phyloP scores from a whole-genome alignment of 2,888 invertebrate genomes.

The Agapetus fuscipes region DNA sequence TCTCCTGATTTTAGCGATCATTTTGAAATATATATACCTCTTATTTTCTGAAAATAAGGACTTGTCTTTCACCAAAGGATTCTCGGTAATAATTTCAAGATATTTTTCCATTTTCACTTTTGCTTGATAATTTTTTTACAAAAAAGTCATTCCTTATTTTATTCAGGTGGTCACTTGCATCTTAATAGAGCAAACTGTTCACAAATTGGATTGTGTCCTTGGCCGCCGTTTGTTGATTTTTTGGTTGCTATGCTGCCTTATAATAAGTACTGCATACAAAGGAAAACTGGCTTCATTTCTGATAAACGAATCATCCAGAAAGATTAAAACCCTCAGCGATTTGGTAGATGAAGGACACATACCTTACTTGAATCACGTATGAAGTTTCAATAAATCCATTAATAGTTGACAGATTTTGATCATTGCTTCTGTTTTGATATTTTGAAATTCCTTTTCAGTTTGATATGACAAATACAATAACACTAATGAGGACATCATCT shows the following conservation, averaged over 20 bases:
- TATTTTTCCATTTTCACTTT: no score
- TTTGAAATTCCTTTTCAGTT: conserved; percentile 11
- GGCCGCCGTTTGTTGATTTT: conserved; percentile 11
- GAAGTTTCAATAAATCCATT: neutral
- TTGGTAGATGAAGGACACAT: conserved; percentile 7
- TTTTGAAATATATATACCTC: no score
- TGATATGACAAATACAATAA: conserved; percentile 7
- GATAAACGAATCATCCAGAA: conserved; percentile 6
- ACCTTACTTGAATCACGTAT: conserved; percentile 8
- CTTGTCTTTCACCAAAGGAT: neutral
- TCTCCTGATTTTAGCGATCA: no score
- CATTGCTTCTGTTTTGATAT: no score
- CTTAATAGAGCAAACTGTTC: conserved; percentile 14
- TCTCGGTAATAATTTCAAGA: neutral
- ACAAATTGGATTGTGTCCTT: conserved; percentile 6
- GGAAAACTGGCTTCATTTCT: conserved; percentile 14
- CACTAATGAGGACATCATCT: conserved; percentile 7
- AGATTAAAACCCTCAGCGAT: conserved; percentile 2
- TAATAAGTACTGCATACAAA: conserved; percentile 18
- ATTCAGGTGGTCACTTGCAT: conserved; percentile 8
- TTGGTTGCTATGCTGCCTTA: conserved; percentile 18
- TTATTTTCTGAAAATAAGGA: no score
- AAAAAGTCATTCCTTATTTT: no score
- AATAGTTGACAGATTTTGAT: no score
- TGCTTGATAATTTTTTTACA: no score